A percentile compares a stretch with the other conserved stretches of the same genome.
Evolutionary conservation across 2,888 invertebrate species (phyloP).

Genomic region (Norana najaformis): DNA sequence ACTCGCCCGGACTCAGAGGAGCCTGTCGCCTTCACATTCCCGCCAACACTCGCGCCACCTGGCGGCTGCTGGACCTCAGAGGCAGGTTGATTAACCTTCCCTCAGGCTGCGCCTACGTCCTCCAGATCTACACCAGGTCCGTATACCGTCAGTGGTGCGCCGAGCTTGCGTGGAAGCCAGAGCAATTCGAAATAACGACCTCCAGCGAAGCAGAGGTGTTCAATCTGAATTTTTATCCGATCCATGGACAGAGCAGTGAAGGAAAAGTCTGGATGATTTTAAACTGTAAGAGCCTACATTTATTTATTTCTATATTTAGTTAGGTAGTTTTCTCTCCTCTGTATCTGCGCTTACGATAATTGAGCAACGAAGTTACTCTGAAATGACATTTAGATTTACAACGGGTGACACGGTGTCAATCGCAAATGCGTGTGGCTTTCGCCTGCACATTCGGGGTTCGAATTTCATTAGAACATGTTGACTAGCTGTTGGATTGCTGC

Average conservation of each 20-base stretch:
- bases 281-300: neutral
- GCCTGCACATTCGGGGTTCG: too few relatives aligned
- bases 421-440: too few relatives aligned
- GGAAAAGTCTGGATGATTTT: neutral
- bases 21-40: neutral
- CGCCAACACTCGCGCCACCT: conserved; percentile 7
- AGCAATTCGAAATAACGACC: neutral
- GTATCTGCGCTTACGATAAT: neutral
- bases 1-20: neutral
- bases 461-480: too few relatives aligned
- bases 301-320: too few relatives aligned
- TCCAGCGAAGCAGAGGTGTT: neutral
- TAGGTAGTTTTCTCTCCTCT: neutral
- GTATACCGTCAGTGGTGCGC: conserved; percentile 1
- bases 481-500: too few relatives aligned
- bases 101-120: neutral
- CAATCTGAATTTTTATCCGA: neutral
- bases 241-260: conserved; percentile 6
- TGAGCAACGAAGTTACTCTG: neutral
- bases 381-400: neutral
- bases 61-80: conserved; percentile 2
- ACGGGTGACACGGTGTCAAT: neutral
- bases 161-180: neutral
- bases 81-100: neutral
- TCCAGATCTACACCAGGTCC: conserved; percentile 14